phyloP scores from a whole-genome alignment of 1,140 invertebrate genomes.

The Drosophila subpulchrella region DNA sequence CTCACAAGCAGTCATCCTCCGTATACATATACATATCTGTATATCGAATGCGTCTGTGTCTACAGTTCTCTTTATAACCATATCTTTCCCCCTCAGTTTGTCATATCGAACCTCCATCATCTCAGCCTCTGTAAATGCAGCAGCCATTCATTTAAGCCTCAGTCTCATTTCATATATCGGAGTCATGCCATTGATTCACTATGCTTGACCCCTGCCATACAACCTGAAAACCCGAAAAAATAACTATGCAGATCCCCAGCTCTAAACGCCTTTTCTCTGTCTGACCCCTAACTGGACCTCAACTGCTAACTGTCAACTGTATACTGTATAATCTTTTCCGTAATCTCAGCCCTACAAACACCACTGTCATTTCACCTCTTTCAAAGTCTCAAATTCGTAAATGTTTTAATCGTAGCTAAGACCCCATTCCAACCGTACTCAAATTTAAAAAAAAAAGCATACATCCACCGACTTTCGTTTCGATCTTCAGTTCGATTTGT shows the following conservation, averaged over 20 bases:
- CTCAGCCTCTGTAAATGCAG: constrained; percentile 25
- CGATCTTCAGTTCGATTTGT: constrained; percentile 8
- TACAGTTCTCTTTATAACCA: constrained; percentile 16
- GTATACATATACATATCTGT: constrained; percentile 19
- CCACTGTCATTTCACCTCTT: constrained; percentile 11
- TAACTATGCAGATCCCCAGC: constrained; percentile 1
- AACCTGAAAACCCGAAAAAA: constrained; percentile 1
- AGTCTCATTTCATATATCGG: neutral
- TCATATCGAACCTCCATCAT: constrained; percentile 8
- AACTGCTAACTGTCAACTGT: neutral
- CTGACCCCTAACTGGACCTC: constrained; percentile 9
- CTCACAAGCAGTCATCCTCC: constrained; percentile 13
- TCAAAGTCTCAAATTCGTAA: constrained; percentile 22
- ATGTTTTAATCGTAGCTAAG: constrained; percentile 23
- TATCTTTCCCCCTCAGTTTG: neutral
- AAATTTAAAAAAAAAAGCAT: constrained; percentile 3
- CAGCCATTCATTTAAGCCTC: neutral
- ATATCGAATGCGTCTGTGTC: constrained; percentile 30
- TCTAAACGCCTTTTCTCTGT: neutral
- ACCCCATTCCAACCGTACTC: constrained; percentile 7
- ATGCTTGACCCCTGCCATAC: constrained; percentile 24
- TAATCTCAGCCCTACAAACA: neutral
- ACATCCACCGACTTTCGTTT: constrained; percentile 11
- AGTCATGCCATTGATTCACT: neutral
- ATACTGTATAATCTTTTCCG: constrained; percentile 10